Evolutionary conservation across 2,113 vertebrate genomes (phyloP), one percentile per base, ranked within the genome.

Genomic region (Hassar affinis): DNA sequence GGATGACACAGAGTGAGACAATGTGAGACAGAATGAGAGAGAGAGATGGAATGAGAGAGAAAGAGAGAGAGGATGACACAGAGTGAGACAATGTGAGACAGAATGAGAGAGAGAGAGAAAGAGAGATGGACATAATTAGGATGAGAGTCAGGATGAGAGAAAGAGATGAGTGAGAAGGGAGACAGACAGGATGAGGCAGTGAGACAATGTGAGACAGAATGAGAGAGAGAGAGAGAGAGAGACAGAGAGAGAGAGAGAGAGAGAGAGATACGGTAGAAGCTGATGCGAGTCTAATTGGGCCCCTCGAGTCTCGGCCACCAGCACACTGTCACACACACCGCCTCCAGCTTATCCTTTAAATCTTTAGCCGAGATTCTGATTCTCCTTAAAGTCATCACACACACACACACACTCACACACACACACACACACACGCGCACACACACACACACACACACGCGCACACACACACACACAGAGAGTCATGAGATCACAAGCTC

Each of bases 231-330:
- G 20, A 42, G 8, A 42, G 20, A 45, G 4, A 68, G 64, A 38
- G 6, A 69, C 20, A 25, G 3, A 4, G 5, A 51, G 22, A 25
- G 42, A 72, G 27, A 74, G 69, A 49, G 45, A 27, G 45, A 27
- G 25, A 71, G 22, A 45, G 20, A 42, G 14, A 38, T 22, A 42
- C 9, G 64, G 33, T 68, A 7, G n/a, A 78, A 22, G 30, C 51
- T 84, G 64, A 78, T 33, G 72, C 25, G 72, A 49, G 56, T 72
- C 62, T 88, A 86, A 86, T 86, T 85, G 78, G 87, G 57, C 85
- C 85, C 82, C 83, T 62, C 5, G 87, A 86, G 84, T 81, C 59
- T 45, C 33, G 35, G 82, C 61, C 74, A 78, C 78, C 66, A 82
- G 61, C 68, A 20, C 33, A 51, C 69, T 78, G 76, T 56, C 80